Evolutionary conservation across 2,888 invertebrate genomes (phyloP).

Genomic region (Drosophila atroscutellata): DNA sequence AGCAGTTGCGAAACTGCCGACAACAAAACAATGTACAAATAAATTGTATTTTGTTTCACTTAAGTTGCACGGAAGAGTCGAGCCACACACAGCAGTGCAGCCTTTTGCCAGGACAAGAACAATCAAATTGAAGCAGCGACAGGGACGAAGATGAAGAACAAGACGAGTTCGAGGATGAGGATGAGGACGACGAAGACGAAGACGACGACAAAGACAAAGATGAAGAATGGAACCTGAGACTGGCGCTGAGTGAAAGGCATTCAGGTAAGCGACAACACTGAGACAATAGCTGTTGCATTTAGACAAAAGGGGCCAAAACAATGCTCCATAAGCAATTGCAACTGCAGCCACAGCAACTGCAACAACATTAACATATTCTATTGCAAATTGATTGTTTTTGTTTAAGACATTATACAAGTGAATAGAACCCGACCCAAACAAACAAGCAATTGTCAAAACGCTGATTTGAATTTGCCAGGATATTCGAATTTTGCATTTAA

Average conservation of each 20-base stretch:
- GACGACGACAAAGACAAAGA: not conserved
- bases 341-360: conserved; percentile 3
- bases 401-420: conserved; percentile 1
- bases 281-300: conserved; percentile 61
- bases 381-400: conserved; percentile 13
- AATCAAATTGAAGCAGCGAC: conserved; percentile 9
- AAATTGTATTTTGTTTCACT: conserved; percentile 70
- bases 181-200: not conserved
- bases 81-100: conserved; percentile 29
- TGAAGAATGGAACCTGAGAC: not conserved
- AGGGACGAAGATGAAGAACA: not conserved
- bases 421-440: not conserved
- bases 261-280: conserved; percentile 55
- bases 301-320: conserved; percentile 54
- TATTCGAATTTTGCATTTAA: not conserved
- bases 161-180: not conserved
- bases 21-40: conserved; percentile 69
- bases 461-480: not conserved
- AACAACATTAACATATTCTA: conserved; percentile 5
- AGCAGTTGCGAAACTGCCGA: conserved; percentile 53
- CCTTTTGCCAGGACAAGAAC: conserved; percentile 51
- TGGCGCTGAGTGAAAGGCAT: conserved; percentile 33
- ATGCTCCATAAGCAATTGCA: conserved; percentile 28
- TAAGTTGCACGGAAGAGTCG: conserved; percentile 58
- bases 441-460: not conserved